Evolutionary conservation across 1,140 invertebrate genomes (phyloP).

Genomic region (Eurosta solidaginis): DNA sequence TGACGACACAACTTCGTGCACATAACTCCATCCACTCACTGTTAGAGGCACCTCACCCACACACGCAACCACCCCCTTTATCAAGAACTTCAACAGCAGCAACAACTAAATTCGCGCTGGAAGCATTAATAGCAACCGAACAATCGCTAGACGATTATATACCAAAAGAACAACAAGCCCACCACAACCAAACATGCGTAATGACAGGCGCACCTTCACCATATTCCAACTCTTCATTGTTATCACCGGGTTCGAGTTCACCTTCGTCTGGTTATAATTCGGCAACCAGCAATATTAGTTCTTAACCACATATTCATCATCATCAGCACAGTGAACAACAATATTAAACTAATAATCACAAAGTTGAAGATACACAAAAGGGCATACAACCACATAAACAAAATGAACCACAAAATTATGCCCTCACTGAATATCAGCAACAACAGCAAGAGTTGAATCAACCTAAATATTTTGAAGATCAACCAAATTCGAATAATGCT

Average conservation of each 20-base stretch:
- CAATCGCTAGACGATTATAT: constrained; percentile 24
- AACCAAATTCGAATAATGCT: constrained; percentile 10
- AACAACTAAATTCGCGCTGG: too few species aligned
- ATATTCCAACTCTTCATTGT: constrained; percentile 34
- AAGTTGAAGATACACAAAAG: not conserved
- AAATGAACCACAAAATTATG: not conserved
- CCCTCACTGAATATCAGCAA: not conserved
- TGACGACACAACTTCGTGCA: not conserved
- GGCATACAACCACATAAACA: not conserved
- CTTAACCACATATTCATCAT: not conserved
- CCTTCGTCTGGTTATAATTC: constrained; percentile 33
- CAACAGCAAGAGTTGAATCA: constrained; percentile 1
- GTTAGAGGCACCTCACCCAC: not conserved
- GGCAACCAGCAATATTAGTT: constrained; percentile 28
- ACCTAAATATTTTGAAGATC: constrained; percentile 6
- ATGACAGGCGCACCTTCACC: constrained; percentile 22
- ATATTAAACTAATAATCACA: too few species aligned
- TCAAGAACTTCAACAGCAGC: constrained; percentile 2
- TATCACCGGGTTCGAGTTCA: constrained; percentile 26
- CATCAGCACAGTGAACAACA: too few species aligned
- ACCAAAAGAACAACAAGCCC: not conserved
- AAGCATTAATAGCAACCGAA: constrained; percentile 25
- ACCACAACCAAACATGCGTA: constrained; percentile 30
- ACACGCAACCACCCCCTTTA: not conserved
- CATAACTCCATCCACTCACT: constrained; percentile 11